These are phyloP conservation scores for Hirudo medicinalis DNA, from an alignment of 1,140 invertebrate species.

Conservation along the genomic window DNA sequence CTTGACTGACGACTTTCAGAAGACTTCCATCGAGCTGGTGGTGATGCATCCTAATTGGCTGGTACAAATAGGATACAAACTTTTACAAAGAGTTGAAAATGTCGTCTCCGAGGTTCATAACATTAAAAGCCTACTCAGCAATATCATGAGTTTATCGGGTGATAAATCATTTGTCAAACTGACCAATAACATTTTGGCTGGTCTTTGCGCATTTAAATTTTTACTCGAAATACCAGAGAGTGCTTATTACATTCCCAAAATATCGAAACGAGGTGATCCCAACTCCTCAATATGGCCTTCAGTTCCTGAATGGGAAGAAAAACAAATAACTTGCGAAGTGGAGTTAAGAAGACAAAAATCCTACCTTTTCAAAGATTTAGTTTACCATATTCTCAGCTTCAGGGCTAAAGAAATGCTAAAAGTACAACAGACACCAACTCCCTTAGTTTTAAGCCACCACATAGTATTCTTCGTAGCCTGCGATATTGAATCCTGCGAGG, in stretches of 20 bases:
- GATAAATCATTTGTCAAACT: not conserved
- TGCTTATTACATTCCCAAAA: conserved; percentile 14
- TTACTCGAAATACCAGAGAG: not conserved
- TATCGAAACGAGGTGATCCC: conserved; percentile 16
- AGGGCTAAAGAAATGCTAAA: conserved; percentile 13
- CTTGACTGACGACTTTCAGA: conserved; percentile 5
- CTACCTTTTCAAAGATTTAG: conserved; percentile 18
- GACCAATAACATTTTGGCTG: not conserved
- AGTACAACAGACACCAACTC: conserved; percentile 16
- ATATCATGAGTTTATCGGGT: not conserved
- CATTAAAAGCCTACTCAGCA: not conserved
- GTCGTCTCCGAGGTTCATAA: not conserved
- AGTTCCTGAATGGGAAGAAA: conserved; percentile 21
- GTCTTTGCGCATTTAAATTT: too few species aligned
- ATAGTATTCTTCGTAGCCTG: conserved; percentile 16
- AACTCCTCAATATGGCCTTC: conserved; percentile 19
- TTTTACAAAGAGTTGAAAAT: not conserved
- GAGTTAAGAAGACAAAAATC: conserved; percentile 4
- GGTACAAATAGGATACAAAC: not conserved
- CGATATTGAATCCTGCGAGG: conserved; percentile 21
- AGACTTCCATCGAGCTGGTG: conserved; percentile 12
- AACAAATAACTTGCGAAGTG: conserved; percentile 23
- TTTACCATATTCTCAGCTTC: conserved; percentile 11
- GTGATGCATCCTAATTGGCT: conserved; percentile 23
- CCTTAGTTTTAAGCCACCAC: conserved; percentile 21